These are phyloP conservation scores for Aleiodes testaceus DNA, from an alignment of 2,888 invertebrate genomes.

Conservation along the genomic window DNA sequence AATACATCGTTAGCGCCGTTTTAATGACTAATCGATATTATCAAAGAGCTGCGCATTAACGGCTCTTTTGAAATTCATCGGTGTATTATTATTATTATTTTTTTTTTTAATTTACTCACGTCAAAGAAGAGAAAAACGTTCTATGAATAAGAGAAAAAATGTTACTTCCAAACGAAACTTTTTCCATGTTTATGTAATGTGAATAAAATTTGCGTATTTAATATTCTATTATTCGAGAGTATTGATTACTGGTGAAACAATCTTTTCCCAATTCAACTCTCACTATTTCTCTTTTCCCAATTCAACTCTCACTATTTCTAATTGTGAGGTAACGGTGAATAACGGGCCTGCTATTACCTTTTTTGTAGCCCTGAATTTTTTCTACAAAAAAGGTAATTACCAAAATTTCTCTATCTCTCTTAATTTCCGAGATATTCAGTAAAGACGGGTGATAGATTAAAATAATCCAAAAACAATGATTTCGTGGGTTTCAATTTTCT, in stretches of 20 bases:
- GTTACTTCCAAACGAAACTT: constrained; percentile 52
- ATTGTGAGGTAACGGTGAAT: too few relatives aligned
- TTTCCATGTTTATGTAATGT: constrained; percentile 58
- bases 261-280: constrained; percentile 31
- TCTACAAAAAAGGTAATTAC: too few relatives aligned
- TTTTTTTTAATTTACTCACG: constrained; percentile 30
- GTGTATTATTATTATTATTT: constrained; percentile 17
- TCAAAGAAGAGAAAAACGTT: constrained; percentile 46
- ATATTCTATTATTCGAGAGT: background rate
- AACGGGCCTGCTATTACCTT: too few relatives aligned
- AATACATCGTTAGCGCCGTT: constrained; percentile 8
- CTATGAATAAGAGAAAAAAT: constrained; percentile 43
- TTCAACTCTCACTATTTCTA: background rate
- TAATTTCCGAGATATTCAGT: too few relatives aligned
- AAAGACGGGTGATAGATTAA: too few relatives aligned
- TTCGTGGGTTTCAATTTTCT: too few relatives aligned
- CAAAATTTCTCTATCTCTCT: too few relatives aligned
- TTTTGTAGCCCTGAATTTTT: too few relatives aligned
- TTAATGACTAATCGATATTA: constrained; percentile 44
- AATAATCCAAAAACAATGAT: too few relatives aligned
- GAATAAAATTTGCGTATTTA: constrained; percentile 31
- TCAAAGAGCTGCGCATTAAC: constrained; percentile 19
- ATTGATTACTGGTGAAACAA: constrained; percentile 21
- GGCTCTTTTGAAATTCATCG: constrained; percentile 24
- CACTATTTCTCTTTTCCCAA: constrained; percentile 5